Base-by-base conservation (phyloP, 2,888 invertebrate genomes). In the Diarsia brunnea region DNA sequence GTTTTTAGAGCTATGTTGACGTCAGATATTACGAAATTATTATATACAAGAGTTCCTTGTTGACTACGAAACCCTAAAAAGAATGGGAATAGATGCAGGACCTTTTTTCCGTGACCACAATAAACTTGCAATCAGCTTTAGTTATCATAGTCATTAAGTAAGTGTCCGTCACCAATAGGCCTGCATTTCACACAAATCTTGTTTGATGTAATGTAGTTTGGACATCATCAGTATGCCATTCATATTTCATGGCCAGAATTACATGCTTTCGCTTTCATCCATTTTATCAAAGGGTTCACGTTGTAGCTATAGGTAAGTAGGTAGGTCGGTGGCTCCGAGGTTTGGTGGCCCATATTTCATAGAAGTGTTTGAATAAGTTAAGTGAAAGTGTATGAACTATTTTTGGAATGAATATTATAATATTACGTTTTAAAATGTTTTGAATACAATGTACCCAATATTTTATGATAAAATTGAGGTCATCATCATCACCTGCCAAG, bases 171-270 rank as follows among this genome's bases (percentile, higher is more conserved):
- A 70, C 43, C 55, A 49, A 49, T 45, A n/a, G n/a, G 31, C 4
- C 24, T 55, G 60, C 75, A 61, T 47, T 61, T 12, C 55, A 71
- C 43, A 73, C 58, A 67, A 47, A 16, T 38, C 7, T 12, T 64
- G n/a, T 67, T n/a, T 58, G 5, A 27, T 63, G 8, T 58, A n/a
- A 55, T 67, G 14, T 58, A 45, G 19, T 64, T 77, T 61, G 82
- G 82, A 69, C 77, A 67, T 81, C 82, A 71, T 83, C 81, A 82
- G 74, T 53, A 45, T 63, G 43, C 47, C 58, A 85, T 85, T 82
- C 82, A 82, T 71, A 77, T 71, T 71, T 61, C 43, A 78, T 73
- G 51, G 61, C 47, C 64, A 72, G 63, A 72, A 82, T 65, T 72
- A 73, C 72, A 75, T 47, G 70, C 16, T 75, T 78, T 82, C 45